These are phyloP conservation scores for Toxotes jaculatrix DNA, from an alignment of 2,113 vertebrate genomes.

Conservation along the genomic window DNA sequence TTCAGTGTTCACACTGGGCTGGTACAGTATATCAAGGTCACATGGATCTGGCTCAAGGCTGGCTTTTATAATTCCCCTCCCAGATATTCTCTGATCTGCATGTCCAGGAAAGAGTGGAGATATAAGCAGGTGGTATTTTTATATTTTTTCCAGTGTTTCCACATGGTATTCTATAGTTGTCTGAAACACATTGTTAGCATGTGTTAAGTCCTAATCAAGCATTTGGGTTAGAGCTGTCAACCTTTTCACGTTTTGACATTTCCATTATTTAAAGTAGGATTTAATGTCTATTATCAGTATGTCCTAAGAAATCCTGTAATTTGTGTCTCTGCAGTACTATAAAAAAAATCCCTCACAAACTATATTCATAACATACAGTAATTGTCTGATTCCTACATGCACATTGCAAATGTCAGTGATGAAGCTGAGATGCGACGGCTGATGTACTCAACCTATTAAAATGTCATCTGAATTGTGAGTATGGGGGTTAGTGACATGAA, in stretches of 20 bases:
- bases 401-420: background rate
- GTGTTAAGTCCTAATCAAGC: constrained; percentile 7
- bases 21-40: constrained; percentile 53
- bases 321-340: background rate
- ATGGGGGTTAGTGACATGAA: background rate
- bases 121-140: background rate
- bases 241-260: background rate
- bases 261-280: background rate
- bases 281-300: constrained; percentile 34
- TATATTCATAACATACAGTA: background rate
- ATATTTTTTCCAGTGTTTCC: background rate
- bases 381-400: background rate
- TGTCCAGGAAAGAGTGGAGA: background rate
- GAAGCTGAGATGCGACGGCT: background rate
- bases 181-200: constrained; percentile 3
- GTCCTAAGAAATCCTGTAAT: background rate
- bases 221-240: background rate
- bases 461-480: background rate
- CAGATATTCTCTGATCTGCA: constrained; percentile 13
- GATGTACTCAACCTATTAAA: constrained; percentile 5
- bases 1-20: constrained; percentile 23
- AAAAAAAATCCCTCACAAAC: background rate
- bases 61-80: constrained; percentile 24
- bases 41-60: constrained; percentile 30
- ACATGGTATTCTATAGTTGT: background rate